Evolutionary conservation across 1,140 invertebrate genomes (phyloP), one percentile per base, ranked within the genome.

Genomic region (Drosophila auraria): DNA sequence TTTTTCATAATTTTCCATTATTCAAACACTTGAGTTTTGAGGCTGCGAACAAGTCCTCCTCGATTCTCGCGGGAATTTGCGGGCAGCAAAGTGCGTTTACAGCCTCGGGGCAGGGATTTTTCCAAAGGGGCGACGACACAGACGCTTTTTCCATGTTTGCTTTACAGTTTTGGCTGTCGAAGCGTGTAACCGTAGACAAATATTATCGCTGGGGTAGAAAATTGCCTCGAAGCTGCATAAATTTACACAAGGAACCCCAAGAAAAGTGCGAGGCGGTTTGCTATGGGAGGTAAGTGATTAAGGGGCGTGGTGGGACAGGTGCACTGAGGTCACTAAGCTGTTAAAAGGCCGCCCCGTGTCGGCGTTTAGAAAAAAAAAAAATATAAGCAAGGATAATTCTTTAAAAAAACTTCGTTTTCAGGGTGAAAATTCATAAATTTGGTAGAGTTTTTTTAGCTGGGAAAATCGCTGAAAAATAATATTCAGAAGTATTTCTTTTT

Each of bases 1-100:
- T 90, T 90, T 90, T 90, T 90, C 82, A 90, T 90, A 90, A 90
- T 90, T 90, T 89, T 90, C 82, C 87, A 86, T 90, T 91, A 86
- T 90, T 86, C 79, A 90, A 90, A 82, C 86, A 90, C 86, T 90
- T 90, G 82, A 86, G 69, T 70, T 62, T 30, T 11, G 53, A 59
- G 27, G 53, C 23, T 56, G 59, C 49, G 60, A 79, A 82, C 56
- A 61, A 66, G 69, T 62, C 47, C 42, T 61, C 23, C 59, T 23
- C 59, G 78, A 87, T 44, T 90, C 86, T 82, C 86, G 51, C 68
- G 86, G 79, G 86, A 90, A 64, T 84, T 77, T 64, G 58, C 44
- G 20, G 77, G 51, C 68, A 64, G 63, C 78, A 89, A 89, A 89
- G 84, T 89, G 84, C 84, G 84, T 89, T 89, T 89, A 59, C 59